Evolutionary conservation across 2,797 vertebrate genomes (phyloP), one percentile per base, ranked within the genome.

Genomic region (Fistularia commersonii): DNA sequence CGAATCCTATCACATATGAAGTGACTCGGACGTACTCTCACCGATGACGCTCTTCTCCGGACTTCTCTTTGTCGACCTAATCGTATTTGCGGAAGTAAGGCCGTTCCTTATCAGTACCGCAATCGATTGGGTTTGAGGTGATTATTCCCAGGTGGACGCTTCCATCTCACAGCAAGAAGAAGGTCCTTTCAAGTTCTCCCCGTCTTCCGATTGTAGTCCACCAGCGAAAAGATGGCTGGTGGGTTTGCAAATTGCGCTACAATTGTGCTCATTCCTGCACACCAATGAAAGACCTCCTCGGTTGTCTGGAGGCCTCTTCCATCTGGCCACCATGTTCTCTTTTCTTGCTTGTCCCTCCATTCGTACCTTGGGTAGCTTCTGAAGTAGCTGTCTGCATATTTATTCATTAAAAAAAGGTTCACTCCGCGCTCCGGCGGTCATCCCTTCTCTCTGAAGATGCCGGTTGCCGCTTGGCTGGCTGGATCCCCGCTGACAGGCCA

Each of bases 401-500:
- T 64, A 76, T 76, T 77, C 60, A 74, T 72, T 54, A 69, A 72
- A 55, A 67, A 72, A 69, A 69, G 68, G 74, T 69, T 48, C 54
- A 62, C 48, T 45, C 61, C 59, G 51, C 39, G 35, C 54, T 54
- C 33, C 31, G 6, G 9, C 54, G 57, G 62, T 71, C 47, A 41
- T 54, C 61, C 42, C 57, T 61, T 72, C 64, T 68, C 48, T 61
- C 48, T 45, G 65, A 44, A 10, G 38, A 40, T n/a, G 12, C 54
- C 57, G 65, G 61, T 54, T 69, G 43, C 71, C 69, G 81, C 70
- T 83, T 84, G 84, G 80, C 68, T 49, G 64, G 57, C 71, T 67
- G 54, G 54, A 63, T 84, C 84, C 77, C 82, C 31, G 59, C 76
- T 88, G 82, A 89, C 79, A 85, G 75, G 66, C 61, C 80, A 73